Conservation (phyloP, 1,140 invertebrate genomes). For the Plectrocnemia conspersa region DNA sequence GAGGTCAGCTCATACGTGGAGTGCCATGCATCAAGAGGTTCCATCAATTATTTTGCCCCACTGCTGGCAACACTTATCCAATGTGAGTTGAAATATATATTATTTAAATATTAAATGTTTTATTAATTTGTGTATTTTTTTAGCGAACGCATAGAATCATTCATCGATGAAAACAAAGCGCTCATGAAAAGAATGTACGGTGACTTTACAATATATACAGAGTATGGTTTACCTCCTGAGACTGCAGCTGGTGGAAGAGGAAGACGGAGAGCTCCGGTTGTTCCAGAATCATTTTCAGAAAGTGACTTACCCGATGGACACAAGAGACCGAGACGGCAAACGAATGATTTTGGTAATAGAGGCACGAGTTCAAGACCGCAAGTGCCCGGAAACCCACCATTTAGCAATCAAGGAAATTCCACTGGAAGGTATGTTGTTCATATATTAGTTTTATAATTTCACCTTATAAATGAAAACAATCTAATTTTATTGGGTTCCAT, state of each 20-base stretch:
- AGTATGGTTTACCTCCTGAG: conserved; percentile 45
- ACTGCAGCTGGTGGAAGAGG: conserved; percentile 40
- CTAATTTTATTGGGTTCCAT: no score
- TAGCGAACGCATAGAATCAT: conserved; percentile 83
- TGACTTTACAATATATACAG: conserved; percentile 66
- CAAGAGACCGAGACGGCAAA: conserved; percentile 2
- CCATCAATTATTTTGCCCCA: conserved; percentile 86
- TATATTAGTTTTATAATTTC: no score
- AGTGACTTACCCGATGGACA: conserved; percentile 32
- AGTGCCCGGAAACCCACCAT: conserved; percentile 50
- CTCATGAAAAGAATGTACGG: conserved; percentile 90
- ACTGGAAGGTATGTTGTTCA: conserved; percentile 62
- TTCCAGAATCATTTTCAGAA: conserved; percentile 50
- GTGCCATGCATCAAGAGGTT: conserved; percentile 82
- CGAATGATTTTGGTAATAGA: conserved; percentile 36
- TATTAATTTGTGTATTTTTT: conserved; percentile 38
- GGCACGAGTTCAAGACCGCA: conserved; percentile 50
- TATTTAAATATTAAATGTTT: conserved; percentile 1
- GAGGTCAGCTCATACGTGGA: conserved; percentile 78
- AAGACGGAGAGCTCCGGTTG: conserved; percentile 50
- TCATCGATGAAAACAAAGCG: conserved; percentile 92
- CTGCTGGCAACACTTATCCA: conserved; percentile 83
- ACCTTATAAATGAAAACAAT: no score
- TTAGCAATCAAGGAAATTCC: conserved; percentile 49
- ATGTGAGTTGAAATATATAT: conserved; percentile 69